Evolutionary conservation across 2,113 vertebrate genomes (phyloP).

Genomic region (Oreochromis aureus): DNA sequence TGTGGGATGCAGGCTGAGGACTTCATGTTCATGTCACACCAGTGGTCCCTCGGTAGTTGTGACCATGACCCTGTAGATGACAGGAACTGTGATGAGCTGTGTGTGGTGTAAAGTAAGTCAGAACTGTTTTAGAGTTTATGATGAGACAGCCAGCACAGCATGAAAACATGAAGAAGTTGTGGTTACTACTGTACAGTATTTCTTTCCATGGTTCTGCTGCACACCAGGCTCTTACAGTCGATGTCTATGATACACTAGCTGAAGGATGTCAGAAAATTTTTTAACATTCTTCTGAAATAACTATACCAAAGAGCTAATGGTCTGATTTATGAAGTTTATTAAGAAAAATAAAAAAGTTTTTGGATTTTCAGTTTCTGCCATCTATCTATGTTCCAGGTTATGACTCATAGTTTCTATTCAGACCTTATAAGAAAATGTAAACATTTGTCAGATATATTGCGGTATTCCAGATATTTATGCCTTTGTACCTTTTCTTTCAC

Average conservation of each 20-base stretch:
- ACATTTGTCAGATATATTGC: not conserved
- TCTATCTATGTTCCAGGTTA: not conserved
- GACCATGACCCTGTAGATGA: not conserved
- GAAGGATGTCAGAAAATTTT: accelerated
- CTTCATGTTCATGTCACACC: not conserved
- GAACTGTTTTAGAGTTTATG: not conserved
- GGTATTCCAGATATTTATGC: not conserved
- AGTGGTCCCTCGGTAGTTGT: not conserved
- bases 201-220: not conserved
- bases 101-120: not conserved
- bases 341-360: not conserved
- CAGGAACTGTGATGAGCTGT: not conserved
- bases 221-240: not conserved
- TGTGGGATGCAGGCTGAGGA: not conserved
- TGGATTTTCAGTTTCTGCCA: not conserved
- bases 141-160: not conserved
- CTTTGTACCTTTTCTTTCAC: not conserved
- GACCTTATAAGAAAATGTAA: not conserved
- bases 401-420: not conserved
- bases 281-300: not conserved
- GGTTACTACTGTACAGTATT: not conserved
- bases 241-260: not conserved
- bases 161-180: not conserved
- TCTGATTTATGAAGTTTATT: not conserved
- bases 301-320: not conserved